Evolutionary conservation across 1,140 invertebrate species (phyloP).

Genomic region (Caligus rogercresseyi): DNA sequence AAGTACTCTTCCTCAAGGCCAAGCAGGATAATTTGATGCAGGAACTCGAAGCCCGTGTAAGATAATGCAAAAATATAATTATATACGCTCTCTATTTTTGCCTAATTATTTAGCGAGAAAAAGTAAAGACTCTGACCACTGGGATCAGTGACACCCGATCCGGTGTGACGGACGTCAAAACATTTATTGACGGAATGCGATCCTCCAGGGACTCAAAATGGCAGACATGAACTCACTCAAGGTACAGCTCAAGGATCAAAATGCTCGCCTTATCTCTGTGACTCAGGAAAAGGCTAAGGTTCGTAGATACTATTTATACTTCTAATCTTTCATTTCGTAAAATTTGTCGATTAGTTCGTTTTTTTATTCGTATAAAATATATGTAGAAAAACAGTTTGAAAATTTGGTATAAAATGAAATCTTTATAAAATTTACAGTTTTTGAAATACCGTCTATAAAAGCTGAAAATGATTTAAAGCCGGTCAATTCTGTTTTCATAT

Average conservation of each 20-base stretch:
- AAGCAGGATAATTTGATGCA: constrained; percentile 67
- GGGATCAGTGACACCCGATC: constrained; percentile 72
- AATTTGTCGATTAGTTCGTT: too few relatives aligned
- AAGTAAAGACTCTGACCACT: constrained; percentile 63
- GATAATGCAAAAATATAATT: constrained; percentile 21
- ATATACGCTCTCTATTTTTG: constrained; percentile 14
- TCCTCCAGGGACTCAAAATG: constrained; percentile 64
- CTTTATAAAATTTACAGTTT: too few relatives aligned
- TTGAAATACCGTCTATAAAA: too few relatives aligned
- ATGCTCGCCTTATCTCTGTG: constrained; percentile 37
- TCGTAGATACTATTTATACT: too few relatives aligned
- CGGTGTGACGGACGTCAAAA: constrained; percentile 76
- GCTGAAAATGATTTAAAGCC: too few relatives aligned
- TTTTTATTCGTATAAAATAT: too few relatives aligned
- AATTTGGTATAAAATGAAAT: too few relatives aligned
- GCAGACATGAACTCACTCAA: constrained; percentile 74
- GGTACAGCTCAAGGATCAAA: constrained; percentile 61
- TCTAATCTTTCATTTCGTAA: too few relatives aligned
- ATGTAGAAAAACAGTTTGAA: too few relatives aligned
- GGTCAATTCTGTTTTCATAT: too few relatives aligned
- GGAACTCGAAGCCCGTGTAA: constrained; percentile 53
- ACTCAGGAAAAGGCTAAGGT: constrained; percentile 22
- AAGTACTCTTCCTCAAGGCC: constrained; percentile 69
- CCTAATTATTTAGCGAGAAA: constrained; percentile 42
- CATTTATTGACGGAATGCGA: constrained; percentile 89